Conservation (phyloP, 2,888 invertebrate species). For the Chymomyza fuscimana region DNA sequence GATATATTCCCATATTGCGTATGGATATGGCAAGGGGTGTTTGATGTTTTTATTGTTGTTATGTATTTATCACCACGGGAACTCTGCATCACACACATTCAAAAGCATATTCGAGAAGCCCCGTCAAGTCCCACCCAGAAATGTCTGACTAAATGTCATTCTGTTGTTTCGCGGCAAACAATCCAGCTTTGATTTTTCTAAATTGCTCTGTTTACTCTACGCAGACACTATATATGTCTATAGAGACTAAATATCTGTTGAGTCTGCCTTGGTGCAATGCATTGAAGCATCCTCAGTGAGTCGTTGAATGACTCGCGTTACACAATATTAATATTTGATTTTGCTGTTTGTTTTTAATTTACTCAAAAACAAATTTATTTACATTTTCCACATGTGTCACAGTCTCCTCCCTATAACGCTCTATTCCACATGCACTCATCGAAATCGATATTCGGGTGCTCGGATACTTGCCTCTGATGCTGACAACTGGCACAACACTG, state of each 20-base stretch:
- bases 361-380: slow-evolving; percentile 43
- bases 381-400: slow-evolving; percentile 35
- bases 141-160: background rate
- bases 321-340: slow-evolving; percentile 74
- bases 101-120: too few species aligned
- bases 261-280: slow-evolving; percentile 20
- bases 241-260: too few species aligned
- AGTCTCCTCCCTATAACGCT: background rate
- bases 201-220: slow-evolving; percentile 46
- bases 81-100: background rate
- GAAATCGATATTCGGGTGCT: slow-evolving; percentile 52
- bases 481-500: background rate
- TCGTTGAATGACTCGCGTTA: slow-evolving; percentile 50
- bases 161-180: slow-evolving; percentile 35
- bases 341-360: slow-evolving; percentile 44
- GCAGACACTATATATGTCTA: slow-evolving; percentile 14
- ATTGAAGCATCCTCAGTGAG: slow-evolving; percentile 38
- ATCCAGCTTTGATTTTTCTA: slow-evolving; percentile 31
- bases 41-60: background rate
- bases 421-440: slow-evolving; percentile 20
- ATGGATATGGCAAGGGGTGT: too few species aligned
- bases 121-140: background rate
- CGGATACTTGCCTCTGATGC: slow-evolving; percentile 6
- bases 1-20: too few species aligned
- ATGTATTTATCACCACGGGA: background rate